Conservation (phyloP, 1,140 invertebrate genomes). For the Eulimnadia texana region DNA sequence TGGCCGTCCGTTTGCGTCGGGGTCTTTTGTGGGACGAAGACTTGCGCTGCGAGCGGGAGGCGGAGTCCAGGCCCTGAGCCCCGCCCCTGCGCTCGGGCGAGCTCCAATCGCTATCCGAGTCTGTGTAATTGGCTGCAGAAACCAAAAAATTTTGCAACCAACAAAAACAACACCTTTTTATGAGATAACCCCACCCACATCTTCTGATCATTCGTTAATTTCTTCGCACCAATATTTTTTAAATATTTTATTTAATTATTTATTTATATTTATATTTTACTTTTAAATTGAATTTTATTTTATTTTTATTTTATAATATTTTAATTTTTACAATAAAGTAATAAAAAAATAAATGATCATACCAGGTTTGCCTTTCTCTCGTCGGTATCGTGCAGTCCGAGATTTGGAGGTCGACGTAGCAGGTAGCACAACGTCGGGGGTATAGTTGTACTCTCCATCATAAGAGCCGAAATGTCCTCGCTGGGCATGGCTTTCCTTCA, state of each 20-base stretch:
- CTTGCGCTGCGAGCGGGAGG: constrained; percentile 49
- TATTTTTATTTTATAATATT: not conserved
- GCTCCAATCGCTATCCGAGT: constrained; percentile 75
- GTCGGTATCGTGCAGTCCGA: constrained; percentile 37
- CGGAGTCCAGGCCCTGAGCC: constrained; percentile 31
- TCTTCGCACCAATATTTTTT: too few relatives aligned
- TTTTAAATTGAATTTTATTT: not conserved
- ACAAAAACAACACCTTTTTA: not conserved
- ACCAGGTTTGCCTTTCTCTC: constrained; percentile 48
- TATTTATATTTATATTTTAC: too few relatives aligned
- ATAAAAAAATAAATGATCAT: constrained; percentile 23
- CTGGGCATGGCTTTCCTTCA: not conserved
- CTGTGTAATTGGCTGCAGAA: constrained; percentile 48
- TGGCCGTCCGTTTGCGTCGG: constrained; percentile 55
- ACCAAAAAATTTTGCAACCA: not conserved
- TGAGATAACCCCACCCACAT: not conserved
- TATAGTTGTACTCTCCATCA: constrained; percentile 43
- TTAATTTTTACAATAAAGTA: not conserved
- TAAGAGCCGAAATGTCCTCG: constrained; percentile 24
- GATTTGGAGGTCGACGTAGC: constrained; percentile 21
- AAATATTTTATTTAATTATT: too few relatives aligned
- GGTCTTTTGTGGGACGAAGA: constrained; percentile 59
- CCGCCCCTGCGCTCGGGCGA: constrained; percentile 53
- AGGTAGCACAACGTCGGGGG: constrained; percentile 45
- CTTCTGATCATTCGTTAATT: too few relatives aligned